Conservation (phyloP, 1,140 invertebrate genomes). For the Coelopa frigida region DNA sequence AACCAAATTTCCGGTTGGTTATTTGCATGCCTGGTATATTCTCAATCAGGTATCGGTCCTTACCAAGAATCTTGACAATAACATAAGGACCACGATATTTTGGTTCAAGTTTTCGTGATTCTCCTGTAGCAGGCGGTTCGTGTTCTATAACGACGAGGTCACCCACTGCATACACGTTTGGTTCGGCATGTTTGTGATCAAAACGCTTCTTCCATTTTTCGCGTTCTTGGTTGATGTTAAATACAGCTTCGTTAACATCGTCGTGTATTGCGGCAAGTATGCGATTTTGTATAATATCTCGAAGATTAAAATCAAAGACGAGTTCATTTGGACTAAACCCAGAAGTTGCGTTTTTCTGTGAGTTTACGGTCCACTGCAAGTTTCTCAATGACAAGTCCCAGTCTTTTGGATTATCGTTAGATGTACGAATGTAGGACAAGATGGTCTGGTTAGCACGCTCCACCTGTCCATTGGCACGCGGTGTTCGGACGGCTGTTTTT, state of each 20-base stretch:
- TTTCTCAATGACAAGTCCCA: constrained; percentile 20
- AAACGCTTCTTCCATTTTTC: too few relatives aligned
- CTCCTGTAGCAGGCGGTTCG: too few relatives aligned
- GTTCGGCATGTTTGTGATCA: too few relatives aligned
- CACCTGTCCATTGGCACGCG: constrained; percentile 20
- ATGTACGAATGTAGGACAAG: constrained; percentile 10
- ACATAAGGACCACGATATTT: too few relatives aligned
- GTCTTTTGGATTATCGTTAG: constrained; percentile 7
- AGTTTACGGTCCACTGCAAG: constrained; percentile 25
- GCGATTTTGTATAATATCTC: constrained; percentile 3
- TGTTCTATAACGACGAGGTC: too few relatives aligned
- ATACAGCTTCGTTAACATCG: neutral
- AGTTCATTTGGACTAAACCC: constrained; percentile 20
- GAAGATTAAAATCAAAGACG: constrained; percentile 16
- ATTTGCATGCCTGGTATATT: too few relatives aligned
- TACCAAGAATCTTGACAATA: too few relatives aligned
- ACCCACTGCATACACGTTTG: too few relatives aligned
- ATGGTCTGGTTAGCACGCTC: constrained; percentile 22
- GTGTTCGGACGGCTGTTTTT: constrained; percentile 13
- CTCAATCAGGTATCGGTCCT: too few relatives aligned
- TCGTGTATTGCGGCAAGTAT: constrained; percentile 10
- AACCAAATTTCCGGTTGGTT: too few relatives aligned
- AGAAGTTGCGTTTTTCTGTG: constrained; percentile 19
- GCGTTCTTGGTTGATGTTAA: too few relatives aligned
- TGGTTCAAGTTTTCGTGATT: too few relatives aligned